phyloP scores from a whole-genome alignment of 2,888 invertebrate genomes.

The Argynnis bischoffii region DNA sequence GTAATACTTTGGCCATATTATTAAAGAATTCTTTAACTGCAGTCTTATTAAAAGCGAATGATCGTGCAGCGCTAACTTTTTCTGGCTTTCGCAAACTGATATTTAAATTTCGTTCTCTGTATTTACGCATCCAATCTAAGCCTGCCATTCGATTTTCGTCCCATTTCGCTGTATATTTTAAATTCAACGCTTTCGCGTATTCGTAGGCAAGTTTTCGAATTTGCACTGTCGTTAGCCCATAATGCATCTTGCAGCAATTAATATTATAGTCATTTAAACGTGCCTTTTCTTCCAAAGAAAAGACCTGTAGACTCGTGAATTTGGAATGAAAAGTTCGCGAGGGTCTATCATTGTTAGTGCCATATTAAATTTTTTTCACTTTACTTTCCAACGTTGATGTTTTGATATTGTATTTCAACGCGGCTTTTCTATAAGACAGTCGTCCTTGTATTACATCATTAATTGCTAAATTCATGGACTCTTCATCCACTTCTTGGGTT shows the following conservation, averaged over 20 bases:
- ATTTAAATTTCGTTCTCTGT: slow-evolving; percentile 43
- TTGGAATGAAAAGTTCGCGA: slow-evolving; percentile 17
- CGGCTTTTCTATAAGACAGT: slow-evolving; percentile 26
- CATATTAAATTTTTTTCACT: slow-evolving; percentile 24
- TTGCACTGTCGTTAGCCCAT: slow-evolving; percentile 33
- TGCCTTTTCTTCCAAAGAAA: slow-evolving; percentile 29
- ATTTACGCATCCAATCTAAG: slow-evolving; percentile 47
- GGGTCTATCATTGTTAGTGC: slow-evolving; percentile 15
- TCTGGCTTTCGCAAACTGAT: slow-evolving; percentile 42
- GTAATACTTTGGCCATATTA: slow-evolving; percentile 16
- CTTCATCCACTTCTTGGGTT: slow-evolving; percentile 31
- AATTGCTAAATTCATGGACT: slow-evolving; percentile 29
- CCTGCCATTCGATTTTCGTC: slow-evolving; percentile 46
- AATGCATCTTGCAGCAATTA: slow-evolving; percentile 35
- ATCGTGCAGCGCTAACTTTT: slow-evolving; percentile 48
- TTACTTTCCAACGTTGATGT: slow-evolving; percentile 26
- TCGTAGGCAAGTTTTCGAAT: slow-evolving; percentile 36
- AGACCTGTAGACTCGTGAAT: slow-evolving; percentile 30
- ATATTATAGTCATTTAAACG: slow-evolving; percentile 30
- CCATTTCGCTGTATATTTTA: slow-evolving; percentile 29
- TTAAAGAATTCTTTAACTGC: slow-evolving; percentile 37
- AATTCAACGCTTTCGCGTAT: slow-evolving; percentile 27
- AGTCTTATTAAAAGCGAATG: slow-evolving; percentile 51
- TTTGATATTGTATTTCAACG: slow-evolving; percentile 33
- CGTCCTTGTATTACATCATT: slow-evolving; percentile 27